Conservation (phyloP, 1,140 invertebrate genomes). For the Reticulitermes speratus region DNA sequence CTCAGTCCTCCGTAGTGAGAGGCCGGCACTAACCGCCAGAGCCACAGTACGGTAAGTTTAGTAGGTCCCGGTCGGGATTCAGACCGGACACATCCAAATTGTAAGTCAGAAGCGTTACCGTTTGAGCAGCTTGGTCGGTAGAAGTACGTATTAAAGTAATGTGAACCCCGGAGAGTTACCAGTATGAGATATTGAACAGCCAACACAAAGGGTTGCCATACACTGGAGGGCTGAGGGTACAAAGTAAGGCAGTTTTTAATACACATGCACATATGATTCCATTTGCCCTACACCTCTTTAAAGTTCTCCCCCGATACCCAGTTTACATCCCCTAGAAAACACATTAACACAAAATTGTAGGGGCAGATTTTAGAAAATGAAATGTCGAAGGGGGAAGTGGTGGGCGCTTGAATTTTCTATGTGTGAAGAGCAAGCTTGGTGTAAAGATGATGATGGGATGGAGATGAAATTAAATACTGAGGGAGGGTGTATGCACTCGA, state of each 20-base stretch:
- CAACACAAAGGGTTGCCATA: not conserved
- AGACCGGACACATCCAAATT: no score
- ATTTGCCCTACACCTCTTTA: not conserved
- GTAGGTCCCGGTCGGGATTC: no score
- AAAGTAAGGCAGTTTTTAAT: not conserved
- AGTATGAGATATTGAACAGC: not conserved
- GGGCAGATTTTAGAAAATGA: conserved; percentile 27
- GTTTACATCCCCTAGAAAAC: conserved; percentile 15
- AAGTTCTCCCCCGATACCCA: conserved; percentile 20
- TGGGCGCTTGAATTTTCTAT: not conserved
- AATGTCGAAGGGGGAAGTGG: not conserved
- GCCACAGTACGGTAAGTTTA: no score
- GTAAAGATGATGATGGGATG: not conserved
- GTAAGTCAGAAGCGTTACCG: no score
- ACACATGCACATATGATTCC: conserved; percentile 18
- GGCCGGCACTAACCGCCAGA: no score
- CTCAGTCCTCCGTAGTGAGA: no score
- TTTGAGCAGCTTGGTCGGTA: no score
- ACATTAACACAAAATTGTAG: conserved; percentile 24
- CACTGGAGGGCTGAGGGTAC: not conserved
- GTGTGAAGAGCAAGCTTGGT: conserved; percentile 13
- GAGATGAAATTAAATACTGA: conserved; percentile 21
- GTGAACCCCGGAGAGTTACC: no score
- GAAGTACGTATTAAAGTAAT: no score
- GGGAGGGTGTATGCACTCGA: not conserved